Evolutionary conservation across 2,888 invertebrate genomes (phyloP).

Genomic region (Silvanus unidentatus): DNA sequence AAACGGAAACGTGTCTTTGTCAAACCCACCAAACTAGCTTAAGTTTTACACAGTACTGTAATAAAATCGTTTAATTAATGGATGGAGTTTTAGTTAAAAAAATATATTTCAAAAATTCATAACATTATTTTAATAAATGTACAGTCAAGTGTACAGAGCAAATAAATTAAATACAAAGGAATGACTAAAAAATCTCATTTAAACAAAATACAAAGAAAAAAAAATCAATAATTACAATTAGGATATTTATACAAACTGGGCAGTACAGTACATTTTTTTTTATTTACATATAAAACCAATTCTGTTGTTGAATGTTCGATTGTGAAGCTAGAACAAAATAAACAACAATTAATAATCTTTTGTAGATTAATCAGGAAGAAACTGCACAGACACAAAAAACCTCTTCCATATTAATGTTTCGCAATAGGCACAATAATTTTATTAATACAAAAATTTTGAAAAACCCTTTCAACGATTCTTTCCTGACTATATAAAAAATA

Average conservation of each 20-base stretch:
- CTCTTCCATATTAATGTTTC: background rate
- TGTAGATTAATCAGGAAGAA: too few relatives aligned
- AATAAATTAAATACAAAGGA: constrained; percentile 18
- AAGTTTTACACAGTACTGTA: constrained; percentile 16
- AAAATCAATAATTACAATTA: background rate
- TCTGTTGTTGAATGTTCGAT: background rate
- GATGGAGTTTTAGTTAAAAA: constrained; percentile 15
- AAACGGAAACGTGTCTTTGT: constrained; percentile 58
- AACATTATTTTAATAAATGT: constrained; percentile 21
- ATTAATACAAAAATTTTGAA: background rate
- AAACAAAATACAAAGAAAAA: background rate
- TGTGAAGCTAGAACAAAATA: too few relatives aligned
- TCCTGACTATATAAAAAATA: too few relatives aligned
- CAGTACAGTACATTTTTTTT: constrained; percentile 15
- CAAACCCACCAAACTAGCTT: constrained; percentile 52
- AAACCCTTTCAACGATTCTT: background rate
- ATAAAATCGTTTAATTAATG: too few relatives aligned
- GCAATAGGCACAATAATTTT: background rate
- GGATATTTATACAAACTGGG: constrained; percentile 8
- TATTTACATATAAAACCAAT: constrained; percentile 17
- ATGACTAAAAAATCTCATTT: constrained; percentile 5
- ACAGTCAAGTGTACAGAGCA: constrained; percentile 19
- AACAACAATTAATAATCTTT: too few relatives aligned
- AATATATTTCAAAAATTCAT: constrained; percentile 23
- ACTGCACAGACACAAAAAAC: too few relatives aligned